Evolutionary conservation across 2,797 vertebrate genomes (phyloP).

Genomic region (Nasua narica): DNA sequence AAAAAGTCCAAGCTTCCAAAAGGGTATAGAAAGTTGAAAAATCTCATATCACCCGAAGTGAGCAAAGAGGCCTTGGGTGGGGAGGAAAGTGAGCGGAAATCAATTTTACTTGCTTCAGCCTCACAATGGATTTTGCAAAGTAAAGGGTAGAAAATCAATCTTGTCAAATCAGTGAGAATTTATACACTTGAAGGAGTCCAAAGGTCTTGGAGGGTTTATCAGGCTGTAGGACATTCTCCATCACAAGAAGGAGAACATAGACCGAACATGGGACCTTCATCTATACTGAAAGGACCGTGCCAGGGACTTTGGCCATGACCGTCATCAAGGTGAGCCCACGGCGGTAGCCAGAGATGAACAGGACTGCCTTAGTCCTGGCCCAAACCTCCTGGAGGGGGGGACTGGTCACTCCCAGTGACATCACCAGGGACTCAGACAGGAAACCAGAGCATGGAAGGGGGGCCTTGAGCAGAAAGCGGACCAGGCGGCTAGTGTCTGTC

Average conservation of each 20-base stretch:
- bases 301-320: background rate
- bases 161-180: constrained; percentile 70
- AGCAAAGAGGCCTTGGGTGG: constrained; percentile 50
- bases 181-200: constrained; percentile 57
- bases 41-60: constrained; percentile 2
- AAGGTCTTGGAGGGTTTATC: constrained; percentile 42
- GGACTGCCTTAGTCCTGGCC: background rate
- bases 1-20: constrained; percentile 1
- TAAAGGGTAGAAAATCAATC: constrained; percentile 72
- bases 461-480: background rate
- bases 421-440: background rate
- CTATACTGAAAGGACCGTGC: background rate
- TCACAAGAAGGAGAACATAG: background rate
- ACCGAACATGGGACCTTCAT: background rate
- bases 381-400: background rate
- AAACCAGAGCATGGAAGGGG: background rate
- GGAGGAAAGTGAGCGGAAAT: constrained; percentile 63
- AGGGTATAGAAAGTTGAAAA: constrained; percentile 56
- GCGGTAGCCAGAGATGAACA: background rate
- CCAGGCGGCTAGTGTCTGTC: background rate
- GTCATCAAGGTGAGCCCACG: background rate
- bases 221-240: background rate
- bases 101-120: constrained; percentile 64
- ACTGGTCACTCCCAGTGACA: background rate
- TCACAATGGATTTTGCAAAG: constrained; percentile 63